Percentiles rank a stretch among this genome's conserved stretches.
These are phyloP conservation scores for Aphodius granarius DNA, from an alignment of 2,888 invertebrate genomes.

Conservation along the genomic window DNA sequence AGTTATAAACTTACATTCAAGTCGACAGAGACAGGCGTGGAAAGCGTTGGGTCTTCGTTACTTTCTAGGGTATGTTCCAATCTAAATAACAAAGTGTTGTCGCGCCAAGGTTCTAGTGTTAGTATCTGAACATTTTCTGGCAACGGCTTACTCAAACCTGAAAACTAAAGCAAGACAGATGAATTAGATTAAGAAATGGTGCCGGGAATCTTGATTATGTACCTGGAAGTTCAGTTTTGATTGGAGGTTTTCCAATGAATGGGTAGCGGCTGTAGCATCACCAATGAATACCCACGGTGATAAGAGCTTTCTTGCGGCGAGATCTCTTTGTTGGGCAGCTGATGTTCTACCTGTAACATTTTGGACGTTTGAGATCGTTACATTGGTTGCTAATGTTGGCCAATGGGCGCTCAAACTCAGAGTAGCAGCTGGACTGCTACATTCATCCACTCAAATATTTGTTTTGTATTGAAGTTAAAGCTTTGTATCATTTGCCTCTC, in stretches of 20 bases:
- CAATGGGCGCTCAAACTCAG: background rate
- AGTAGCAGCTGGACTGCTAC: background rate
- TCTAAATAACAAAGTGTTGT: constrained; percentile 62
- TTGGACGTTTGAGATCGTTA: no score
- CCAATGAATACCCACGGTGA: constrained; percentile 64
- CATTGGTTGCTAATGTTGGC: no score
- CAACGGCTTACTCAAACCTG: constrained; percentile 57
- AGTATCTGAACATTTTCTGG: constrained; percentile 72
- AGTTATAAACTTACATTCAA: constrained; percentile 12
- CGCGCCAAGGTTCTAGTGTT: constrained; percentile 73
- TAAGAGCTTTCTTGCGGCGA: constrained; percentile 59
- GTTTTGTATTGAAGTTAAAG: background rate
- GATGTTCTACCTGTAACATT: constrained; percentile 14
- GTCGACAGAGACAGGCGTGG: constrained; percentile 20
- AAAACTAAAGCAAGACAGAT: constrained; percentile 49
- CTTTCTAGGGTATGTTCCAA: constrained; percentile 74
- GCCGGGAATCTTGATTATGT: background rate
- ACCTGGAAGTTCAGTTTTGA: constrained; percentile 22
- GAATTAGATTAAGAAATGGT: background rate
- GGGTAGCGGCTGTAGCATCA: background rate
- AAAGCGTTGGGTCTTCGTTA: constrained; percentile 54
- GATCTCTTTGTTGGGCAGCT: constrained; percentile 51
- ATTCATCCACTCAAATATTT: background rate
- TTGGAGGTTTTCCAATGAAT: constrained; percentile 16
- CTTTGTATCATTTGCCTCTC: no score